Evolutionary conservation across 2,113 vertebrate species (phyloP).

Genomic region (Peromyscus polionotus): DNA sequence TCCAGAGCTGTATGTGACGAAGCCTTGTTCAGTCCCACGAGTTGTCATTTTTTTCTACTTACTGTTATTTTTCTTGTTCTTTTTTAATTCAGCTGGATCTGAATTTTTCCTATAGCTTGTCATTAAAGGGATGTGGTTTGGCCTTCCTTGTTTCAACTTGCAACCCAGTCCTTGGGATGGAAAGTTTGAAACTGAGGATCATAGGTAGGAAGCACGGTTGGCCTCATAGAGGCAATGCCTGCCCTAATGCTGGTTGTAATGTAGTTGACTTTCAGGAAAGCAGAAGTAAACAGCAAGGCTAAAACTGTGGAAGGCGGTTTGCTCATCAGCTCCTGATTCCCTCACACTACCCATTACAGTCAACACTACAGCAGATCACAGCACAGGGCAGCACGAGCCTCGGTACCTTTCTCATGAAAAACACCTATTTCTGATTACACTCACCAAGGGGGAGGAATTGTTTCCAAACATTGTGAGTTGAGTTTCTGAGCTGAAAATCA

Average conservation of each 20-base stretch:
- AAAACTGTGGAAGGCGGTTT: background rate
- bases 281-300: background rate
- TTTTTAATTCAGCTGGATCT: background rate
- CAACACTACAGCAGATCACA: background rate
- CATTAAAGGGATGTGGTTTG: background rate
- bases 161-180: background rate
- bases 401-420: background rate
- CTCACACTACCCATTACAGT: background rate
- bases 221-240: background rate
- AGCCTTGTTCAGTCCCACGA: background rate
- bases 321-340: background rate
- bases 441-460: background rate
- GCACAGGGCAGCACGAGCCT: background rate
- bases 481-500: background rate
- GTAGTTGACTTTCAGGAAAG: background rate
- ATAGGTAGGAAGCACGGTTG: background rate
- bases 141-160: background rate
- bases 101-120: constrained; percentile 25
- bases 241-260: background rate
- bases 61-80: background rate
- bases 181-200: background rate
- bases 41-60: background rate
- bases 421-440: background rate
- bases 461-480: background rate
- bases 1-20: background rate